Conservation (phyloP, 2,888 invertebrate genomes). For the Agrochola macilenta region DNA sequence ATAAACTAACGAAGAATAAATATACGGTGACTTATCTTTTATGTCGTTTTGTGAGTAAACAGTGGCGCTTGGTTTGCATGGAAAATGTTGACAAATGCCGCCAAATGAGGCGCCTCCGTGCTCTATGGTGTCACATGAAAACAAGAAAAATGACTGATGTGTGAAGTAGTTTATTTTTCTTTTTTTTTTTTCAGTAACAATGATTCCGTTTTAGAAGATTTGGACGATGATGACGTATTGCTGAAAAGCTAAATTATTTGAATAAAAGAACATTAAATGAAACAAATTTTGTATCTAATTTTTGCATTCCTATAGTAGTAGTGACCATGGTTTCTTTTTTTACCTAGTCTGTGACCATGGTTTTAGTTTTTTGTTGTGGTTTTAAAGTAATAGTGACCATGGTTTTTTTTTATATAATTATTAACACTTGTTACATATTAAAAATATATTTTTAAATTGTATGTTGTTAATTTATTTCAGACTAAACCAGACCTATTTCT, state of each 20-base stretch:
- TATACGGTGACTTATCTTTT: too few relatives aligned
- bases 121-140: too few relatives aligned
- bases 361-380: neutral
- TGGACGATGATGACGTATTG: conserved; percentile 71
- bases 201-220: conserved; percentile 88
- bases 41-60: too few relatives aligned
- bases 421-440: neutral
- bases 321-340: too few relatives aligned
- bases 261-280: neutral
- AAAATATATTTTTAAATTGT: neutral
- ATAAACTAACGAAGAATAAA: too few relatives aligned
- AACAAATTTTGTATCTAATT: neutral
- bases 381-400: too few relatives aligned
- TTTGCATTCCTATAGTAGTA: neutral
- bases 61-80: too few relatives aligned
- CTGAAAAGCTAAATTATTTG: neutral
- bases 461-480: neutral
- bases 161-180: conserved; percentile 68
- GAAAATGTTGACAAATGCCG: too few relatives aligned
- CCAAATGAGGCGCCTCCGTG: too few relatives aligned
- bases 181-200: conserved; percentile 88
- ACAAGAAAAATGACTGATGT: neutral
- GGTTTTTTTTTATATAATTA: too few relatives aligned
- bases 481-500: neutral
- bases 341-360: neutral